phyloP scores from a whole-genome alignment of 1,140 invertebrate species.

The Mamestra configurata region DNA sequence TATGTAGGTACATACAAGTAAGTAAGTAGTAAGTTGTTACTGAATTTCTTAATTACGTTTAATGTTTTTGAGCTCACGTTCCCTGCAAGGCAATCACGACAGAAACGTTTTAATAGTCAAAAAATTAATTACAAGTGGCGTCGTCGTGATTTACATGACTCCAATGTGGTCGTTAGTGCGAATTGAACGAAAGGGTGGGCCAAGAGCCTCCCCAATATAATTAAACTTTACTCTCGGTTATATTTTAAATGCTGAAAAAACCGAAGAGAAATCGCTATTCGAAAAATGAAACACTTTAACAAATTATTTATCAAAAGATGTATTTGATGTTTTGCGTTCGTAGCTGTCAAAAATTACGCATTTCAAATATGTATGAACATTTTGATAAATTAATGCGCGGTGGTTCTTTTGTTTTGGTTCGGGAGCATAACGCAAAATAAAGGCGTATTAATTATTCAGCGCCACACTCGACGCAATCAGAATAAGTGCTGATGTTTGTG shows the following conservation, averaged over 20 bases:
- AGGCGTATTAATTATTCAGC: conserved; percentile 87
- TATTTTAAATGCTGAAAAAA: conserved; percentile 14
- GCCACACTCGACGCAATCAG: conserved; percentile 87
- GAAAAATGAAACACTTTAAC: conserved; percentile 14
- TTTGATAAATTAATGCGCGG: conserved; percentile 77
- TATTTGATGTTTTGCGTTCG: conserved; percentile 3
- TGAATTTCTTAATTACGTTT: conserved; percentile 29
- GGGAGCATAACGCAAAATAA: conserved; percentile 80
- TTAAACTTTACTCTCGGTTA: conserved; percentile 71
- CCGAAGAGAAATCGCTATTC: background rate
- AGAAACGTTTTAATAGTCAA: conserved; percentile 47
- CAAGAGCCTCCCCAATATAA: conserved; percentile 71
- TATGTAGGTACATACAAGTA: background rate
- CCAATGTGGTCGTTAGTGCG: conserved; percentile 83
- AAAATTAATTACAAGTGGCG: conserved; percentile 83
- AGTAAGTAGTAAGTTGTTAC: background rate
- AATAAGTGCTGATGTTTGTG: conserved; percentile 87
- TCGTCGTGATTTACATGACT: conserved; percentile 79
- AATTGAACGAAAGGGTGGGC: conserved; percentile 75
- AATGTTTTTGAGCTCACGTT: conserved; percentile 9
- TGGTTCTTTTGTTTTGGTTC: conserved; percentile 77
- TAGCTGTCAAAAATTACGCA: conserved; percentile 29
- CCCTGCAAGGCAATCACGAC: conserved; percentile 36
- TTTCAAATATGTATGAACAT: conserved; percentile 58
- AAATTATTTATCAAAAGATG: conserved; percentile 13